Evolutionary conservation across 2,888 invertebrate genomes (phyloP).

Genomic region (Cryptocephalus primarius): DNA sequence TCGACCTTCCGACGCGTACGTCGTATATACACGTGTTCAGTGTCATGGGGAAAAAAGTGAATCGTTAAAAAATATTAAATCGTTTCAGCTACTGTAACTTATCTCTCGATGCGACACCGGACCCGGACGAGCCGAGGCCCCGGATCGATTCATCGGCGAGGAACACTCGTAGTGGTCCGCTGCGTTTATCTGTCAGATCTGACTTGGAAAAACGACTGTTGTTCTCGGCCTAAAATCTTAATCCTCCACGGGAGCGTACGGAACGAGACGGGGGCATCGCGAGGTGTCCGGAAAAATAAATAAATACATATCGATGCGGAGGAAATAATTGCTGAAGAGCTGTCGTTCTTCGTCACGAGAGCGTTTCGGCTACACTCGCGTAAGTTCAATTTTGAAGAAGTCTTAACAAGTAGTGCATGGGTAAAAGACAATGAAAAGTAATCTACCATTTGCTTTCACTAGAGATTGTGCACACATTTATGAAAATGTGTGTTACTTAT

Average conservation of each 20-base stretch:
- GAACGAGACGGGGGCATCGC: not conserved
- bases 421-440: no score
- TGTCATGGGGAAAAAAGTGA: slow-evolving; percentile 1
- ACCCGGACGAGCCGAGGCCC: not conserved
- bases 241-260: slow-evolving; percentile 3
- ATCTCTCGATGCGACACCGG: slow-evolving; percentile 6
- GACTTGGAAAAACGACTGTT: slow-evolving; percentile 5
- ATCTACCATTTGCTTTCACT: no score
- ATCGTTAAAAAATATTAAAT: slow-evolving; percentile 4
- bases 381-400: no score
- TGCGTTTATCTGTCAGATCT: slow-evolving; percentile 4
- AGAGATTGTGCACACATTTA: no score
- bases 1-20: not conserved
- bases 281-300: no score
- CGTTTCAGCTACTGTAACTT: slow-evolving; percentile 7
- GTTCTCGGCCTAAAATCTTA: slow-evolving; percentile 5
- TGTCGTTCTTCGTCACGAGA: no score
- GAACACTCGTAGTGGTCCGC: not conserved
- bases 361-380: no score
- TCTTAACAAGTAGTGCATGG: no score
- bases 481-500: no score
- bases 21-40: slow-evolving; percentile 5
- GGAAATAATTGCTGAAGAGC: no score
- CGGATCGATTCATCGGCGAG: slow-evolving; percentile 1
- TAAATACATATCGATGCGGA: no score